phyloP scores from a whole-genome alignment of 2,888 invertebrate genomes.

The Cosmia trapezina region DNA sequence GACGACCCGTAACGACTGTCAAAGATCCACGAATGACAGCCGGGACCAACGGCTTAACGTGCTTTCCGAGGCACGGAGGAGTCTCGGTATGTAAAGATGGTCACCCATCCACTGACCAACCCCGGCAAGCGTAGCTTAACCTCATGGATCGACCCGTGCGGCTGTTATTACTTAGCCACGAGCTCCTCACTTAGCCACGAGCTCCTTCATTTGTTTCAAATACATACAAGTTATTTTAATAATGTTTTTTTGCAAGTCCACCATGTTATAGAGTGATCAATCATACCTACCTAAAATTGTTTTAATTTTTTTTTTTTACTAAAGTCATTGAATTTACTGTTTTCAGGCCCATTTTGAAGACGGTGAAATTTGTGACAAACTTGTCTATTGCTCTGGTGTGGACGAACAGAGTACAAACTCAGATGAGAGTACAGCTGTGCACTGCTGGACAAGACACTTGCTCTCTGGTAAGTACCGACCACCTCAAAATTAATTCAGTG shows the following conservation, averaged over 20 bases:
- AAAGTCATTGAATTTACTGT: background rate
- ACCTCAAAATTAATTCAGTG: no score
- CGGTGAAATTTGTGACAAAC: slow-evolving; percentile 94
- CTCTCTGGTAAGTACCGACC: slow-evolving; percentile 69
- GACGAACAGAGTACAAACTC: slow-evolving; percentile 97
- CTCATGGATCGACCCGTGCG: no score
- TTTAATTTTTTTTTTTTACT: background rate
- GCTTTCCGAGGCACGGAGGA: no score
- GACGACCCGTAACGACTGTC: no score
- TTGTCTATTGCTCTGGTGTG: slow-evolving; percentile 94
- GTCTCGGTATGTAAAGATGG: no score
- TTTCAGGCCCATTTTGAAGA: slow-evolving; percentile 91
- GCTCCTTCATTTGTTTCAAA: background rate
- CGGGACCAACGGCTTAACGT: no score
- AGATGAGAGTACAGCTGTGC: slow-evolving; percentile 90
- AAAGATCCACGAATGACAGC: no score
- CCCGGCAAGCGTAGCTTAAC: no score
- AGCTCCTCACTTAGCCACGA: no score
- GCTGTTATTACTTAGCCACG: no score
- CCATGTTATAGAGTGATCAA: no score
- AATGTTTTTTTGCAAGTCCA: background rate
- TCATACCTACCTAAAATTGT: background rate
- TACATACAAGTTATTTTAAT: background rate
- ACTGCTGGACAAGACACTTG: slow-evolving; percentile 80
- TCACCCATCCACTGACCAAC: no score